Base-by-base conservation (phyloP, 1,140 invertebrate species). In the Aethina tumida region DNA sequence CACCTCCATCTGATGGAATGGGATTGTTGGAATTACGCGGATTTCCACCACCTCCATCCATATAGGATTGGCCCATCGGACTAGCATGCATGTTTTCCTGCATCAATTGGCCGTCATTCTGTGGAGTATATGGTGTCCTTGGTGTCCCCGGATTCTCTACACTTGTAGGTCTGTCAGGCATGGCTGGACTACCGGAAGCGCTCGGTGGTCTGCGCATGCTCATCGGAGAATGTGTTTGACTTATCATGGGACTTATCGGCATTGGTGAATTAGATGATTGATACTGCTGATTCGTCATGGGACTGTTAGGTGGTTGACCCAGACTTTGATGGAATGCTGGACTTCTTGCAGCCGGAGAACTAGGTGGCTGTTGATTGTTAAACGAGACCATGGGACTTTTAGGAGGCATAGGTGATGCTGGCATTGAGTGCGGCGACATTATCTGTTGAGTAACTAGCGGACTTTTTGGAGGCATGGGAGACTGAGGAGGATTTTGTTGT, bases 301-400 rank as follows among this genome's bases (percentile, higher is more conserved):
- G 70, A 31, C 69, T 72, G 4, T 62, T 67, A 45, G 70, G 71
- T 1, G 65, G 55, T 42, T 62, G 55, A 31, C 53, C 53, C 4
- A 71, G 52, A 47, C 68, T 66, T 25, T 69, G 62, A 16, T 72
- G 71, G 8, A 74, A 59, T 45, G 70, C 68, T 2, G 77, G 76
- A 47, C 75, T 80, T 14, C 77, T 65, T 3, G 75, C 69, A 50
- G 77, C 65, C 0, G 79, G 79, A 0, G 78, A 81, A 28, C 64
- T 69, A 1, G 77, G 75, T 31, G 74, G 75, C 36, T 43, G 50
- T 19, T 67, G 66, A 58, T 65, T 64, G 28, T 30, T 39, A 29
- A 40, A 50, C 9, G 32, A 40, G 18, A 56, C 33, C 52, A 57
- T 54, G 1, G 59, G 57, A 35, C 53, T 58, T 26, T 45, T 52